Evolutionary conservation across 2,113 vertebrate species (phyloP).

Genomic region (Piaya cayana): DNA sequence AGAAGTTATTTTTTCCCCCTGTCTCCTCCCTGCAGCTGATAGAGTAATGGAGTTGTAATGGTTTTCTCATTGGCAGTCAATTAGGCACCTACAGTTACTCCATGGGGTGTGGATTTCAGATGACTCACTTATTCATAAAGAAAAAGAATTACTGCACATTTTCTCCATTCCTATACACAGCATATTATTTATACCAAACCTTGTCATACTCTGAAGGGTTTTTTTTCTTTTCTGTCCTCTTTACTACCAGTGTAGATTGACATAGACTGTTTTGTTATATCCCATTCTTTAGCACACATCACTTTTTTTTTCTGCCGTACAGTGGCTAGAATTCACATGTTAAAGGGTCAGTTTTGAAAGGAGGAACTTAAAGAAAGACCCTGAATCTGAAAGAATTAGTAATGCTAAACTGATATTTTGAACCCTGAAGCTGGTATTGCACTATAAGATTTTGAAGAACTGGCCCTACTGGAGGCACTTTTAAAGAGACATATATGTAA

Average conservation of each 20-base stretch:
- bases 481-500: not conserved
- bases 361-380: not conserved
- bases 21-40: conserved; percentile 43
- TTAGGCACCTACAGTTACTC: conserved; percentile 74
- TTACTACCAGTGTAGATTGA: not conserved
- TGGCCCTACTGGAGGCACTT: not conserved
- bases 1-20: conserved; percentile 57
- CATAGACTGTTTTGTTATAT: not conserved
- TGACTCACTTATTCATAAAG: conserved; percentile 63
- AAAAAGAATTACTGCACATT: conserved; percentile 52
- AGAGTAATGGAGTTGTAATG: conserved; percentile 58
- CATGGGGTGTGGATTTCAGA: conserved; percentile 66
- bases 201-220: not conserved
- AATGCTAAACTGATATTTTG: not conserved
- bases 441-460: not conserved
- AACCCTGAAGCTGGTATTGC: not conserved
- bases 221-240: not conserved
- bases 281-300: not conserved
- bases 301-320: not conserved
- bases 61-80: conserved; percentile 71
- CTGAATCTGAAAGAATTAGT: not conserved
- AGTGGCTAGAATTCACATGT: not conserved
- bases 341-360: not conserved
- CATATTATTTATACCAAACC: not conserved
- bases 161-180: not conserved